Evolutionary conservation across 2,113 vertebrate species (phyloP), one percentile per base, ranked within the genome.

Genomic region (Orientallactaga bullata): DNA sequence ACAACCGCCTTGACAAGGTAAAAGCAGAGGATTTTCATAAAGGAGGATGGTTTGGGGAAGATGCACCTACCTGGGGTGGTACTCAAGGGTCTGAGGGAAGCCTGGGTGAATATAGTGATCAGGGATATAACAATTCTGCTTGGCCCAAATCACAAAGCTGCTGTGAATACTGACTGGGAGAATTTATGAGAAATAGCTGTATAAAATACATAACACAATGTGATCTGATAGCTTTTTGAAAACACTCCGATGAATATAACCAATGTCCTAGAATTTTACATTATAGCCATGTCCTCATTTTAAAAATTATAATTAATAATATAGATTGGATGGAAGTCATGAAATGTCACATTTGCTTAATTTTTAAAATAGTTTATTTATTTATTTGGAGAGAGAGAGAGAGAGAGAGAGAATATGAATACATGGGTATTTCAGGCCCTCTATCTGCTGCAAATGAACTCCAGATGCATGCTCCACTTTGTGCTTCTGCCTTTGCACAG

Each of bases 1-100:
- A 18, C 77, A 16, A 39, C 96, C 68, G 65, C 93, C 78, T 95
- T 98, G 63, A 96, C 58, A 0, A 98, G 98, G 98, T 98, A 96
- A 97, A 88, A n/a, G 18, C 60, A n/a, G 58, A 61, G 16, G 10
- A 8, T 73, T 47, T 83, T 73, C 35, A 28, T 16, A 51, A 86
- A 74, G 82, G 16, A 42, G 30, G 68, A 66, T 55, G 30, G 10
- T 83, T 84, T 76, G 13, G 63, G n/a, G n/a, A 39, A 68, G 61
- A 39, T 30, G 6, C 6, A 18, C 35, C 30, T 61, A 28, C 55
- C 66, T 80, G 68, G 55, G 72, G 18, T 61, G 63, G 58, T 11
- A 73, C 5, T 88, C 24, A 5, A 37, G 42, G 35, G 13, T 83
- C 21, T 60, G 18, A 47, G 2, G 39, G 51, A 18, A 2, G 35